Evolutionary conservation across 2,113 vertebrate genomes (phyloP).

Genomic region (Chaetorhynchus papuensis): DNA sequence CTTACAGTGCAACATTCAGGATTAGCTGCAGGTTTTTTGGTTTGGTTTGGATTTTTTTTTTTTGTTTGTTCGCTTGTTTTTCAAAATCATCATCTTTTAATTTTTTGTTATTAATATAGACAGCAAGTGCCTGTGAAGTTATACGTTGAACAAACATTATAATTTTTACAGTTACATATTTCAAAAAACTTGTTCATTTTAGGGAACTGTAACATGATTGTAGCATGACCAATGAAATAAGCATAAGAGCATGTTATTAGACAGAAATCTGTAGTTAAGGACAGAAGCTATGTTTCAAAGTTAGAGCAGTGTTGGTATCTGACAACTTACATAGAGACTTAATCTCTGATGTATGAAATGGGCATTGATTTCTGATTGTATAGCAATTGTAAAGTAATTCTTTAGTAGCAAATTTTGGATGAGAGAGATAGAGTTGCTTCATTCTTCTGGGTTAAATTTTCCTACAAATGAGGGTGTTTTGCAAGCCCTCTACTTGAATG

Average conservation of each 20-base stretch:
- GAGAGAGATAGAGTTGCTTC: background rate
- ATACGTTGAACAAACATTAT: background rate
- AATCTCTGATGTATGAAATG: background rate
- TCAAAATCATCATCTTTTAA: background rate
- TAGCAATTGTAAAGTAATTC: background rate
- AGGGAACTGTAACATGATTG: background rate
- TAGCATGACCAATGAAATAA: background rate
- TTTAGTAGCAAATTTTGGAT: background rate
- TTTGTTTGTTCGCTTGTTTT: background rate
- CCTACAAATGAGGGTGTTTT: background rate
- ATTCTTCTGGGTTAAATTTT: background rate
- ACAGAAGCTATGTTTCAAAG: background rate
- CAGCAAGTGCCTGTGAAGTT: background rate
- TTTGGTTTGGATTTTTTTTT: background rate
- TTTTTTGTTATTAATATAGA: background rate
- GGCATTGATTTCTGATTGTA: background rate
- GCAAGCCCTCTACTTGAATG: background rate
- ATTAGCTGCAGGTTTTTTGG: background rate
- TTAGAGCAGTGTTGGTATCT: background rate
- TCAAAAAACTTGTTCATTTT: background rate
- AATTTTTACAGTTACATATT: background rate
- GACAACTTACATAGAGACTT: background rate
- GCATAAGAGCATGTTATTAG: background rate
- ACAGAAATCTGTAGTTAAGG: background rate
- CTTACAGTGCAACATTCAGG: background rate